Percentiles rank a stretch among this genome's conserved stretches.
These are phyloP conservation scores for Eilema caniola DNA, from an alignment of 2,888 invertebrate species.

Conservation along the genomic window DNA sequence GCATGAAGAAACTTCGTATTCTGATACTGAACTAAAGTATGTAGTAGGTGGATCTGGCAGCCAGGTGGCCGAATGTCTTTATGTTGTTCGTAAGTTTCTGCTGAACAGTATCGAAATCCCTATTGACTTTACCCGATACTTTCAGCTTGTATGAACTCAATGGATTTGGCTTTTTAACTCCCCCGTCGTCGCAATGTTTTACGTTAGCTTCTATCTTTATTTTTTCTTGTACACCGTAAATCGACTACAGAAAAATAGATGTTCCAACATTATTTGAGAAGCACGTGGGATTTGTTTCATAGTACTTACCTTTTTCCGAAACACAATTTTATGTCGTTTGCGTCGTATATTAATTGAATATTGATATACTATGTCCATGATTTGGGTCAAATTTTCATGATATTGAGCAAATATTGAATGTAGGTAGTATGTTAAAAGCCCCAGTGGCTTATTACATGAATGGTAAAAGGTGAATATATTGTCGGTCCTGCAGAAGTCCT, in stretches of 20 bases:
- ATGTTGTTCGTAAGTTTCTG: constrained; percentile 36
- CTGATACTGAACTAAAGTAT: constrained; percentile 36
- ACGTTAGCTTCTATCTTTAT: constrained; percentile 33
- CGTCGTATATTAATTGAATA: background rate
- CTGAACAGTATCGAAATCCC: constrained; percentile 35
- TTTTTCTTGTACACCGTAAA: constrained; percentile 13
- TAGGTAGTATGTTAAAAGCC: too few relatives aligned
- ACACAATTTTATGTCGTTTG: constrained; percentile 1
- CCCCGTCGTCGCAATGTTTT: constrained; percentile 30
- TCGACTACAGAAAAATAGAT: constrained; percentile 20
- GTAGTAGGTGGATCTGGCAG: constrained; percentile 34
- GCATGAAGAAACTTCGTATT: constrained; percentile 34
- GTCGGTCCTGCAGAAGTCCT: too few relatives aligned
- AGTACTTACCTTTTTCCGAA: background rate
- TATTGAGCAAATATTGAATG: background rate
- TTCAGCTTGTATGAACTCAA: constrained; percentile 40
- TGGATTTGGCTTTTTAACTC: constrained; percentile 49
- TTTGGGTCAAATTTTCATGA: background rate
- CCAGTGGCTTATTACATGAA: too few relatives aligned
- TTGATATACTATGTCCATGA: background rate
- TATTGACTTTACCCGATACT: constrained; percentile 39
- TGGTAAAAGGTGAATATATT: too few relatives aligned
- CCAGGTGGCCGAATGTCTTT: constrained; percentile 39
- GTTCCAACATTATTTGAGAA: background rate
- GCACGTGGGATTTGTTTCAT: background rate